Evolutionary conservation across 1,140 invertebrate species (phyloP), one percentile per base, ranked within the genome.

Genomic region (Rhyzopertha dominica): DNA sequence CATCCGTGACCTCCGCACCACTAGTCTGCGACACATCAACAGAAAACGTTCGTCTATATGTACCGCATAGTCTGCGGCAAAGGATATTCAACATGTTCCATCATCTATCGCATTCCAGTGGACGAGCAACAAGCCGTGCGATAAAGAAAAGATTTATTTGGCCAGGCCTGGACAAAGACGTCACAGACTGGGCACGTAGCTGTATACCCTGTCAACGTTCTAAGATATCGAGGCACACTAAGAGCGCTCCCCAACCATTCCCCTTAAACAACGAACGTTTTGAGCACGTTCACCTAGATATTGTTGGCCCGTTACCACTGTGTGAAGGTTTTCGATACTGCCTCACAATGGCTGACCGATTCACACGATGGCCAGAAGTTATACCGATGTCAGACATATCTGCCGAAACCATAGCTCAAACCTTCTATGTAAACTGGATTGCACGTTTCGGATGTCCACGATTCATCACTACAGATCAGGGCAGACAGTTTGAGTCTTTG

Each of bases 211-310:
- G 62, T 32, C 61, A 68, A 50, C 32, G 38, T 29, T 5, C 49
- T 4, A 67, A 68, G 42, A 51, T 67, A 9, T n/a, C n/a, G n/a
- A n/a, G n/a, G 7, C 45, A 56, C 42, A 51, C 47, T 10, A 7
- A 23, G 32, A 0, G 37, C 5, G 24, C 36, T 34, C 17, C 48
- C 2, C n/a, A 35, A 31, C 16, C 10, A 22, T 42, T 49, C 38
- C 7, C 39, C 3, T n/a, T 47, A 24, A 2, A 45, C 7, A 31
- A 39, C 8, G 20, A n/a, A 20, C 30, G 47, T 5, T 54, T 50
- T 36, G 26, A 49, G 3, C 65, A 73, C 41, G 50, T 76, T 0
- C 68, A 77, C 50, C 45, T 76, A 0, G 74, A 78, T 53, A 56
- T 78, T 1, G 56, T 77, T 5, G 67, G 70, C 0, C 72, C 66